Evolutionary conservation across 2,113 vertebrate species (phyloP).

Genomic region (Lepus timidus): DNA sequence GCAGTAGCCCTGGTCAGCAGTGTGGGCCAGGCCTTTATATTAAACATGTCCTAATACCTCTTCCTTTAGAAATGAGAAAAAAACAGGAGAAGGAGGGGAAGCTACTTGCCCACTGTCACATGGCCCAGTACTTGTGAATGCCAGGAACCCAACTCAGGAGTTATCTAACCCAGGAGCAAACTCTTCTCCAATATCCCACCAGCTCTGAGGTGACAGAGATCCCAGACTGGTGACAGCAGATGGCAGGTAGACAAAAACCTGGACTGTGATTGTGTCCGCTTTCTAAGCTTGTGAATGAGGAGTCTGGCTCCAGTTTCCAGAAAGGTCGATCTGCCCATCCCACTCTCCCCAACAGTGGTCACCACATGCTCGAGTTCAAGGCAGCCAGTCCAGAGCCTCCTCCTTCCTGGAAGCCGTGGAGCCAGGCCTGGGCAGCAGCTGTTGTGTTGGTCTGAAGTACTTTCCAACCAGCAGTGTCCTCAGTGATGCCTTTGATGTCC

Average conservation of each 20-base stretch:
- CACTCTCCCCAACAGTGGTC: not conserved
- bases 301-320: not conserved
- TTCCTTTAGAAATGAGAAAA: not conserved
- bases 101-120: not conserved
- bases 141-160: not conserved
- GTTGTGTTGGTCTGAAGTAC: not conserved
- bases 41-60: not conserved
- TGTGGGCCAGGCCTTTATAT: not conserved
- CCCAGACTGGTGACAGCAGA: not conserved
- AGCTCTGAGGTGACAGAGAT: not conserved
- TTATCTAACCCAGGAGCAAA: not conserved
- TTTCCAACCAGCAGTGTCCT: not conserved
- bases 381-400: too few species aligned
- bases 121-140: not conserved
- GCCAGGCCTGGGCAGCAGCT: not conserved
- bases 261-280: not conserved
- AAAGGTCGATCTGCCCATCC: not conserved
- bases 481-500: not conserved
- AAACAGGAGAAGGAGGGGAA: not conserved
- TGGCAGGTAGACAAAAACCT: not conserved
- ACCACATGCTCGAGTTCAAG: too few species aligned
- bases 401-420: not conserved
- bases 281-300: not conserved
- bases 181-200: fast-evolving
- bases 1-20: not conserved